Evolutionary conservation across 2,888 invertebrate species (phyloP), one percentile per base, ranked within the genome.

Genomic region (Acleris emargana): DNA sequence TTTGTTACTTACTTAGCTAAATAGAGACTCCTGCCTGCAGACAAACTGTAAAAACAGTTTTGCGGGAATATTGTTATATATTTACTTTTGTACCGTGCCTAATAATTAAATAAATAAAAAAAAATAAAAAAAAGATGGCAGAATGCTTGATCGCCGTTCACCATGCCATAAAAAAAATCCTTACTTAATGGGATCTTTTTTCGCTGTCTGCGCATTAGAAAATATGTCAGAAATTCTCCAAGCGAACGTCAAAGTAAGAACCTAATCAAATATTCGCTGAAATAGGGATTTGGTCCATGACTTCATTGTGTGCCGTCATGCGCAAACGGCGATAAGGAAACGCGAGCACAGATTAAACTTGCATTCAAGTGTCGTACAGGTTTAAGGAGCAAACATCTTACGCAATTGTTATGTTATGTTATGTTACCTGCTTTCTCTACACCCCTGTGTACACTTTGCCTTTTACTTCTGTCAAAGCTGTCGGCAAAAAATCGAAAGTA

Each of bases 231-330:
- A 42, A 52, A 52, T 52, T n/a, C 13, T 9, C 0, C 38, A 38
- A 38, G 13, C 38, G 0, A 18, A 18, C 6, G 13, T 18, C 13
- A 59, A 22, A 60, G 7, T 45, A 42, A 17, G 59, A n/a, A n/a
- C n/a, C n/a, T 51, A 51, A 59, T 42, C 59, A 20, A 50, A 9
- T 59, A 18, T 62, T 47, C 5, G 74, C 73, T 70, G 67, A 71
- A 78, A 81, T 42, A 42, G 18, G 71, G 76, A 76, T 79, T 79
- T 74, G 67, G 67, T 73, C 68, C 75, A 73, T 86, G 85, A 85
- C 81, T 81, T 84, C 84, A 84, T 80, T 81, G 79, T 84, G 71
- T 80, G 71, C 72, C 71, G 61, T 68, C 68, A 79, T 52, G 58
- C 57, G 60, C 68, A 72, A 70, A 73, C 74, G 55, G 68, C 68